Percentiles rank a stretch among this genome's conserved stretches.
These are phyloP conservation scores for Anolis carolinensis DNA, from an alignment of 2,113 vertebrate genomes.

Conservation along the genomic window DNA sequence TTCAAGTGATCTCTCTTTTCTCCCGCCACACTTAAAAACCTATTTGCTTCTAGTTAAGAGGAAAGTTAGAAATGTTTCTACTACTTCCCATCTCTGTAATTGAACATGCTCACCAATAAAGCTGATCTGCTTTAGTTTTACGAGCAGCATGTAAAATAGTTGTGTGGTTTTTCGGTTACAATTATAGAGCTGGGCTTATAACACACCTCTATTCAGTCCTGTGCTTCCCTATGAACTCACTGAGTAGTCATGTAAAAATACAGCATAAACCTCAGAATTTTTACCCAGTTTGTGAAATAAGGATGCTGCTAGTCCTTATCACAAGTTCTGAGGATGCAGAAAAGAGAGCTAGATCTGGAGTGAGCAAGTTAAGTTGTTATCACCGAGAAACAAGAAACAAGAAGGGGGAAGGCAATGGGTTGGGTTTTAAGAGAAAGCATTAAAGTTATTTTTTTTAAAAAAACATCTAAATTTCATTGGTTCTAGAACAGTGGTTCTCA, in stretches of 20 bases:
- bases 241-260: background rate
- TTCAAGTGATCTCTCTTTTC: background rate
- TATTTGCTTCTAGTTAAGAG: conserved; percentile 6
- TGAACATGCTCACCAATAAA: background rate
- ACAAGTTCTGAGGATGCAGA: no score
- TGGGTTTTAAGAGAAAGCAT: no score
- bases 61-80: background rate
- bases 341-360: no score
- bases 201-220: background rate
- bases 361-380: no score
- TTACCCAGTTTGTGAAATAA: no score
- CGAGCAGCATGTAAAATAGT: no score
- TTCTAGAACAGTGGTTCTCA: no score
- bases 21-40: background rate
- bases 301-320: no score
- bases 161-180: background rate
- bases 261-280: background rate
- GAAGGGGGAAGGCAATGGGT: no score
- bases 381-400: no score
- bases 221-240: background rate
- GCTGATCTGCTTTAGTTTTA: background rate
- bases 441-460: no score
- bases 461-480: no score
- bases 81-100: background rate
- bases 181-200: background rate